Percentiles rank a stretch among this genome's conserved stretches.
Evolutionary conservation across 2,888 invertebrate genomes (phyloP).

Genomic region (Parnassius apollo): DNA sequence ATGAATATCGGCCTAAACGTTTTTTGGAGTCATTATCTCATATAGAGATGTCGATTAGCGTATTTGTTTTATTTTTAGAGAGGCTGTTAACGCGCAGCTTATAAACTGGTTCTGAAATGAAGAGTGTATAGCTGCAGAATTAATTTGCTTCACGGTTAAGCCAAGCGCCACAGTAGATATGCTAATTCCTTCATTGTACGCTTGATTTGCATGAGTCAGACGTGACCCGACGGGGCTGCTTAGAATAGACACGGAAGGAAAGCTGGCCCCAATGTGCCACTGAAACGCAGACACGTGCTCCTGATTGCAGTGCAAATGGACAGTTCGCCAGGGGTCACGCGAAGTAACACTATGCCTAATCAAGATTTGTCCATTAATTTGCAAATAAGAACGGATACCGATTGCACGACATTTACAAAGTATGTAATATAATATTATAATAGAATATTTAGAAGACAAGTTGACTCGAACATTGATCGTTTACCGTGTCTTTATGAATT

Average conservation of each 20-base stretch:
- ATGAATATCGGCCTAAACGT: neutral
- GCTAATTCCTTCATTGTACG: conserved; percentile 65
- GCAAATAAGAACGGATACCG: conserved; percentile 43
- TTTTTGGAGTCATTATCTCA: conserved; percentile 25
- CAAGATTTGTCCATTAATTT: conserved; percentile 56
- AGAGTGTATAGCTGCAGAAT: conserved; percentile 40
- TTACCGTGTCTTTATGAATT: neutral
- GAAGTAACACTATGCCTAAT: conserved; percentile 47
- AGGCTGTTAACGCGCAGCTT: conserved; percentile 2
- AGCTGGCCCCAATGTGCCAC: conserved; percentile 57
- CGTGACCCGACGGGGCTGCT: conserved; percentile 65
- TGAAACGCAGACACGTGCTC: conserved; percentile 65
- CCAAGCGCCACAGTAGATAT: conserved; percentile 44
- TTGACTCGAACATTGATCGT: neutral
- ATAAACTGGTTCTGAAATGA: conserved; percentile 35
- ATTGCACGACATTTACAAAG: neutral
- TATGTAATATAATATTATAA: neutral
- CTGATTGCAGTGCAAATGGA: conserved; percentile 26
- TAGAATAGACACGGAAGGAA: conserved; percentile 78
- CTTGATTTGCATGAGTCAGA: conserved; percentile 67
- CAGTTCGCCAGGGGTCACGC: conserved; percentile 42
- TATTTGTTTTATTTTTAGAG: conserved; percentile 8
- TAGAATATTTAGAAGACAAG: conserved; percentile 2
- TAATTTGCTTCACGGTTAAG: conserved; percentile 29
- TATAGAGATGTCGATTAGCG: conserved; percentile 5